Percentiles rank a stretch among this genome's conserved stretches.
Conservation (phyloP, 64 coral and sea anemone genomes). For the Actinia tenebrosa region DNA sequence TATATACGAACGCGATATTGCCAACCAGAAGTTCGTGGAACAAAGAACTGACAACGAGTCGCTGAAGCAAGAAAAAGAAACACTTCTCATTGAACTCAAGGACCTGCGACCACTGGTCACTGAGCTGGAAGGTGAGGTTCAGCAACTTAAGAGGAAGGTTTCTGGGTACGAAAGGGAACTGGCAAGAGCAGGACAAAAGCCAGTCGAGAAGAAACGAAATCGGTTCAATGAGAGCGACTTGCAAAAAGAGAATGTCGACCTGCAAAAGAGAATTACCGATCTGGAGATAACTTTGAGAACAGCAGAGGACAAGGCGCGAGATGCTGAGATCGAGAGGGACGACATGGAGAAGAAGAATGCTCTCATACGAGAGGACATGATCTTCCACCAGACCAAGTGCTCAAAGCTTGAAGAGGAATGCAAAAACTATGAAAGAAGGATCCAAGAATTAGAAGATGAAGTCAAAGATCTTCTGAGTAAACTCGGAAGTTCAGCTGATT, state of each 20-base stretch:
- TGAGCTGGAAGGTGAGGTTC: slow-evolving; percentile 14
- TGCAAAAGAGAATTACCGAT: slow-evolving; percentile 24
- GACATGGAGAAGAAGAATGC: slow-evolving; percentile 35
- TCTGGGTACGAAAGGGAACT: slow-evolving; percentile 33
- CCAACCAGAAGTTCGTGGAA: slow-evolving; percentile 66
- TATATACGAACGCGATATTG: slow-evolving; percentile 48
- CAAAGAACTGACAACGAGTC: slow-evolving; percentile 58
- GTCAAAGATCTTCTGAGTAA: slow-evolving; percentile 32
- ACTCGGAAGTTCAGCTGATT: slow-evolving; percentile 6
- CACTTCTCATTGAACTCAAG: slow-evolving; percentile 37
- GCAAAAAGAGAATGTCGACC: slow-evolving; percentile 31
- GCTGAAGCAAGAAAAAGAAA: slow-evolving; percentile 69
- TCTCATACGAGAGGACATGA: slow-evolving; percentile 39
- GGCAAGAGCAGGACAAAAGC: background rate
- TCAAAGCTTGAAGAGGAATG: slow-evolving; percentile 32
- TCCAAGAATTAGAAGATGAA: slow-evolving; percentile 40
- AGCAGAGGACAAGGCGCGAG: background rate
- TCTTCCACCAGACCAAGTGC: slow-evolving; percentile 16
- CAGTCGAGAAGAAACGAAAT: slow-evolving; percentile 15
- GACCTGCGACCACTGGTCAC: slow-evolving; percentile 13
- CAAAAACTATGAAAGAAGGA: slow-evolving; percentile 4
- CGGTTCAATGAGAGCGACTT: slow-evolving; percentile 32
- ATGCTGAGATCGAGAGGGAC: slow-evolving; percentile 23
- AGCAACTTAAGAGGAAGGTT: slow-evolving; percentile 23
- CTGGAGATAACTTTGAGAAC: slow-evolving; percentile 20